Base-by-base conservation (phyloP, 2,113 vertebrate genomes). In the Lagopus muta region DNA sequence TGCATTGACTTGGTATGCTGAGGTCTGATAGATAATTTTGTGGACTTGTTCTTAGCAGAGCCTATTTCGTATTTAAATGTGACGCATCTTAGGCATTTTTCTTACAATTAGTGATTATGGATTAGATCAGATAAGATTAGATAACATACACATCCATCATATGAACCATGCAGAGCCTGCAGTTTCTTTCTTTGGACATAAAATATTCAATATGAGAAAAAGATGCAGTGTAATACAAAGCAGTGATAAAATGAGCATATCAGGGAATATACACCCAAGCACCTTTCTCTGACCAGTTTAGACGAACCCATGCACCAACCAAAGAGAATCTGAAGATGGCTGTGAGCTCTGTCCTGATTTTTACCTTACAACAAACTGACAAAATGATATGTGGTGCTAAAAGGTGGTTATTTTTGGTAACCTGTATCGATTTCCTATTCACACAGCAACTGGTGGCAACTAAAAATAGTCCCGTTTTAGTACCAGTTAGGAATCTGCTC, bases 361-460 rank as follows among this genome's bases (percentile, higher is more conserved):
- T 89, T 93, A 96, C 94, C 94, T 94, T 95, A 74, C 17, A 72
- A 84, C 70, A 82, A 22, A 70, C 74, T 87, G 93, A 85, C 88
- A 93, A 60, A 92, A 94, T n/a, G 2, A 86, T 91, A 82, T 79
- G 62, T 60, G 87, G 64, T 96, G 86, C 67, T 82, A 82, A 82
- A 96, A 96, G 60, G 78, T 75, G 86, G 89, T 90, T 97, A 96
- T 98, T 98, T 97, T 92, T 93, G 97, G 97, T 94, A 91, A 34
- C 75, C 87, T 90, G 34, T 96, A 89, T 96, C 95, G 74, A 78
- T 97, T 97, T 96, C 83, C 84, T 93, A 74, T 97, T 96, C 97
- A 96, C 93, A 95, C 88, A 97, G 98, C 98, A 98, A 98, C 98
- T 97, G 97, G 97, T 98, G 97, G 96, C 92, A 84, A 89, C 97